These are phyloP conservation scores for Catocala nupta DNA, from an alignment of 2,888 invertebrate genomes.

Conservation along the genomic window DNA sequence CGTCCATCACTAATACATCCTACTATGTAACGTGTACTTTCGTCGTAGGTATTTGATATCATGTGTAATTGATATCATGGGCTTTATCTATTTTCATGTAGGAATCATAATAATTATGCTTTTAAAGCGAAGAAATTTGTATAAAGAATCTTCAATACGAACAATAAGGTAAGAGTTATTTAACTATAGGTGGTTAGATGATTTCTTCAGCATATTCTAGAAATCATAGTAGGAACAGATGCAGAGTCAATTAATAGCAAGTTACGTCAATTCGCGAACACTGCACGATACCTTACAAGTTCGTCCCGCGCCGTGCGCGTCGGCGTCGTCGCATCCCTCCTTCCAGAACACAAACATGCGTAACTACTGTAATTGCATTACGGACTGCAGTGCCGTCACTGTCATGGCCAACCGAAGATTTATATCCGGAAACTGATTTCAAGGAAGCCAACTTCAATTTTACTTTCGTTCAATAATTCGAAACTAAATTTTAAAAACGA, in stretches of 20 bases:
- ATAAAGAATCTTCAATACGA: too few relatives aligned
- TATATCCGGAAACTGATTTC: conserved; percentile 41
- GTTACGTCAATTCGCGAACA: conserved; percentile 49
- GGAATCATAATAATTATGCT: too few relatives aligned
- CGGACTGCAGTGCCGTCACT: conserved; percentile 58
- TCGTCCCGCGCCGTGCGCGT: conserved; percentile 53
- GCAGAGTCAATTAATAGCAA: conserved; percentile 19
- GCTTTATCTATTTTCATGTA: conserved; percentile 5
- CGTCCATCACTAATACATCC: conserved; percentile 1
- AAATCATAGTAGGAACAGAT: conserved; percentile 25
- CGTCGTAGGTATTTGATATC: background rate
- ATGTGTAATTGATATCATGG: conserved; percentile 36
- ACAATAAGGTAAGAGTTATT: too few relatives aligned
- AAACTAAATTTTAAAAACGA: too few relatives aligned
- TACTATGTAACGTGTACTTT: too few relatives aligned
- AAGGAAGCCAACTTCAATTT: conserved; percentile 23
- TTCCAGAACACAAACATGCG: conserved; percentile 64
- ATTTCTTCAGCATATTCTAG: too few relatives aligned
- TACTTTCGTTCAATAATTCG: background rate
- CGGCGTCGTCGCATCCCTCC: conserved; percentile 48
- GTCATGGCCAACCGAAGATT: conserved; percentile 47
- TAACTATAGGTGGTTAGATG: too few relatives aligned
- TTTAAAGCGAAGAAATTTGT: too few relatives aligned
- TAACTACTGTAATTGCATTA: conserved; percentile 77
- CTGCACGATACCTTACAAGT: conserved; percentile 69